Evolutionary conservation across 2,113 vertebrate genomes (phyloP).

Genomic region (Epinephelus lanceolatus): DNA sequence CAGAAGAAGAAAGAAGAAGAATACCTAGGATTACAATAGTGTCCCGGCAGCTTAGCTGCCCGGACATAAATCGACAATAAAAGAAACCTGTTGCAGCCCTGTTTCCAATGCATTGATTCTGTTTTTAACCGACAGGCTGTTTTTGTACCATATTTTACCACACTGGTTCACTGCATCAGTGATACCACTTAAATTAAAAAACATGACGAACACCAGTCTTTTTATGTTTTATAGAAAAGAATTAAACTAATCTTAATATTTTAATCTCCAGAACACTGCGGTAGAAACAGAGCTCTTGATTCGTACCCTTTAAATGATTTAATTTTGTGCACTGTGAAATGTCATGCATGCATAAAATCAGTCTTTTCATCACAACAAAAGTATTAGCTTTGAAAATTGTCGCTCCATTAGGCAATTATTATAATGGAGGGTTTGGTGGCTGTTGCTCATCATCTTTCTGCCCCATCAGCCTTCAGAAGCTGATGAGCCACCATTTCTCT

Average conservation of each 20-base stretch:
- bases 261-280: neutral
- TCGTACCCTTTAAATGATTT: neutral
- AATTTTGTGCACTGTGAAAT: neutral
- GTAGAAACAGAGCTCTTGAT: neutral
- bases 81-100: too few relatives aligned
- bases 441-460: neutral
- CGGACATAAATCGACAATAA: too few relatives aligned
- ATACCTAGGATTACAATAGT: too few relatives aligned
- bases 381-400: neutral
- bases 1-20: too few relatives aligned
- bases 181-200: neutral
- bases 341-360: neutral
- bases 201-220: neutral
- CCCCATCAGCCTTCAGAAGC: neutral
- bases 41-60: too few relatives aligned
- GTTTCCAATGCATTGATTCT: too few relatives aligned
- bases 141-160: neutral
- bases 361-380: constrained; percentile 5
- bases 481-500: constrained; percentile 6
- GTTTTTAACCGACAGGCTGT: neutral
- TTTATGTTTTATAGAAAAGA: neutral
- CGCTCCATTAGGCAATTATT: neutral
- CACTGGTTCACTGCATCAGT: neutral
- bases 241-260: neutral
- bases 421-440: neutral